Evolutionary conservation across 2,113 vertebrate genomes (phyloP), one percentile per base, ranked within the genome.

Genomic region (Odobenus rosmarus): DNA sequence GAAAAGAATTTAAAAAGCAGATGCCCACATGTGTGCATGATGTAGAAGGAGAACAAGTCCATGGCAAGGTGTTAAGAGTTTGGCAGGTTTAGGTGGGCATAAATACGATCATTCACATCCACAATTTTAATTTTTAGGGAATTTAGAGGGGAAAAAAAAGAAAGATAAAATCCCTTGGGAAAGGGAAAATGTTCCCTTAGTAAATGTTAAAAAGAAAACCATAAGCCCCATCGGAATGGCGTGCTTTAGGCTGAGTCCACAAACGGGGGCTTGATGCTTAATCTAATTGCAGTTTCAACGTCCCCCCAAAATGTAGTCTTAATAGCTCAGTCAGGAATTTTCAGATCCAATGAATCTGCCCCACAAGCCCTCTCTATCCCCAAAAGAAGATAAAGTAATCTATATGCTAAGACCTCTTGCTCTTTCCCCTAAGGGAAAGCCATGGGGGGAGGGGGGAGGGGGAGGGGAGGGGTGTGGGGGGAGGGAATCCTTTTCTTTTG

Each of bases 81-180:
- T 24, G 31, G 18, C 1, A 23, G 8, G 15, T 42, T 36, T 0
- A 14, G 26, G 64, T 49, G 14, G 0, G 0, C 0, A 49, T 8
- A 36, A 69, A 93, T 88, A 59, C 31, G 21, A 57, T 23, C 24
- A 7, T 28, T 15, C 13, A 67, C 61, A 80, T 42, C 15, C 11
- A 80, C n/a, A 49, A 12, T 53, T 51, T 61, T 14, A 61, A 26
- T 71, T 36, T 4, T 95, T 72, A 39, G 71, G 53, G 46, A 46
- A 26, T 10, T 46, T 53, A 69, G 23, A 53, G 33, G 18, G 46
- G 33, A 67, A 81, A 62, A 79, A 28, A 93, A 76, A 61, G 24
- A 61, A 61, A 19, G 28, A 85, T 0, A 64, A 23, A 39, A 67
- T 53, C 61, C 4, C 26, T 61, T 59, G 12, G 59, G 74, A 15